Conservation (phyloP, 2,888 invertebrate genomes). For the Mesorhabditis spiculigera region DNA sequence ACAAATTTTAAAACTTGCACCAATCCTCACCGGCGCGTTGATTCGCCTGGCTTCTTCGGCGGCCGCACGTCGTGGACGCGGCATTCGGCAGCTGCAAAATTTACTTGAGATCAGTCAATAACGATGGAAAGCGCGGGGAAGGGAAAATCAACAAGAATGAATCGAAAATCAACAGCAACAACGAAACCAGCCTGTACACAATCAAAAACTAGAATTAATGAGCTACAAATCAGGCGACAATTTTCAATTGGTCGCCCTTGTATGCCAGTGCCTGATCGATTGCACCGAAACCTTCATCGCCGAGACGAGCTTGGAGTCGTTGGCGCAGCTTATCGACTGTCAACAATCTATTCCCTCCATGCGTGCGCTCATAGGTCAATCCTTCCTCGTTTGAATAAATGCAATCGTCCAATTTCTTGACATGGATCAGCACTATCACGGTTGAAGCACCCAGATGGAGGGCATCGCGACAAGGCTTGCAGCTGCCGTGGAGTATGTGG, state of each 20-base stretch:
- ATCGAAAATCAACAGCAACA: no score
- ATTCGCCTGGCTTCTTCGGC: no score
- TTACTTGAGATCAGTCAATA: no score
- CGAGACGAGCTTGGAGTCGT: background rate
- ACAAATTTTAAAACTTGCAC: no score
- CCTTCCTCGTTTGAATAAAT: conserved; percentile 1
- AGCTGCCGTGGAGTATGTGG: background rate
- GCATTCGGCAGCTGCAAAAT: no score
- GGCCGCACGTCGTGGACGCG: no score
- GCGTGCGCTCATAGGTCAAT: background rate
- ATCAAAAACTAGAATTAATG: no score
- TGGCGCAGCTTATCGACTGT: background rate
- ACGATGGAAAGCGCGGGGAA: no score
- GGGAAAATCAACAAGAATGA: no score
- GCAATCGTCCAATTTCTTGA: background rate
- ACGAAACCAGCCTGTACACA: no score
- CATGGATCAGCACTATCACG: background rate
- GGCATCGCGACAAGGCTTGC: background rate
- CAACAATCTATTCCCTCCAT: background rate
- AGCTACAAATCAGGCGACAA: no score
- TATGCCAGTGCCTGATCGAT: background rate
- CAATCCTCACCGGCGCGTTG: no score
- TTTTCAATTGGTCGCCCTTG: background rate
- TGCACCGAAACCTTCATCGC: background rate
- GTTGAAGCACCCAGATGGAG: background rate